These are phyloP conservation scores for Aphidius ervi DNA, from an alignment of 1,140 invertebrate species.

Conservation along the genomic window DNA sequence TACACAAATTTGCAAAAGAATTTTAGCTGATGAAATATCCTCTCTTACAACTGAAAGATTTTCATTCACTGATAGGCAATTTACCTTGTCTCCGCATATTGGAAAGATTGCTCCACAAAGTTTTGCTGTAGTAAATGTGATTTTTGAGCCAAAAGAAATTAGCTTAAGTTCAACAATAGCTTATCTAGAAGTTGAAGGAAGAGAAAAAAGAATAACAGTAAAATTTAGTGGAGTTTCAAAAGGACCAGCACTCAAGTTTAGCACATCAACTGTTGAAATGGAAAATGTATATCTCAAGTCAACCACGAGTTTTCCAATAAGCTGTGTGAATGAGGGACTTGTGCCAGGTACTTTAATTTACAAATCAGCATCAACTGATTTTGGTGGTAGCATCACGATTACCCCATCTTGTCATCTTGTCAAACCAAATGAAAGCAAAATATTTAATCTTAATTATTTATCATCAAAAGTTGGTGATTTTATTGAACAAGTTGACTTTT, in stretches of 20 bases:
- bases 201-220: slow-evolving; percentile 34
- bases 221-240: slow-evolving; percentile 34
- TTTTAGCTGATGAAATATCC: slow-evolving; percentile 36
- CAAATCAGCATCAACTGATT: slow-evolving; percentile 27
- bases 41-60: slow-evolving; percentile 33
- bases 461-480: slow-evolving; percentile 39
- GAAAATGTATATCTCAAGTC: slow-evolving; percentile 37
- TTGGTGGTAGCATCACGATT: slow-evolving; percentile 32
- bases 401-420: slow-evolving; percentile 27
- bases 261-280: slow-evolving; percentile 36
- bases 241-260: slow-evolving; percentile 42
- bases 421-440: slow-evolving; percentile 29
- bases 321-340: slow-evolving; percentile 35
- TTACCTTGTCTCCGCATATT: slow-evolving; percentile 32
- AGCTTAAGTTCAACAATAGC: slow-evolving; percentile 32
- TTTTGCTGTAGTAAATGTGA: slow-evolving; percentile 30
- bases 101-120: slow-evolving; percentile 41
- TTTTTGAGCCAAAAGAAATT: slow-evolving; percentile 38
- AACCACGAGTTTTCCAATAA: slow-evolving; percentile 38
- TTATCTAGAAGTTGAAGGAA: slow-evolving; percentile 42
- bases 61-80: slow-evolving; percentile 29
- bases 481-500: slow-evolving; percentile 39
- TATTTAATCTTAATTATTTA: slow-evolving; percentile 36
- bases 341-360: slow-evolving; percentile 36
- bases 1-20: slow-evolving; percentile 34